Evolutionary conservation across 2,888 invertebrate species (phyloP).

Genomic region (Rhagonycha lutea): DNA sequence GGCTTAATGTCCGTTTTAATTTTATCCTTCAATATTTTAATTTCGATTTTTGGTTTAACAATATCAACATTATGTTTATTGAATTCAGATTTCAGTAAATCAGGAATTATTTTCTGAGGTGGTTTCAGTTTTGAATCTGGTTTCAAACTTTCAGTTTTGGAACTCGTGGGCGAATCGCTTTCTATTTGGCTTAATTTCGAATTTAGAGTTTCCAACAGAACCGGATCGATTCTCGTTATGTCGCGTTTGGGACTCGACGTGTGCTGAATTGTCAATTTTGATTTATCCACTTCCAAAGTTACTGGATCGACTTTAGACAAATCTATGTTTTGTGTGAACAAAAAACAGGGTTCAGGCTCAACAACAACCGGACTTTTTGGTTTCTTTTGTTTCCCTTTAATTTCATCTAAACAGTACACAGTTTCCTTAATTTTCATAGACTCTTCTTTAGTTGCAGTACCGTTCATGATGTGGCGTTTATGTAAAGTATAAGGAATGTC

Average conservation of each 20-base stretch:
- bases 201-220: constrained; percentile 67
- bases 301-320: constrained; percentile 74
- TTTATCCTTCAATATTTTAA: constrained; percentile 51
- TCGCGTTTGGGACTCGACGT: constrained; percentile 72
- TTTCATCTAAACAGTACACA: constrained; percentile 38
- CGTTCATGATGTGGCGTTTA: constrained; percentile 84
- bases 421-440: constrained; percentile 30
- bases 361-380: constrained; percentile 44
- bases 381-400: constrained; percentile 42
- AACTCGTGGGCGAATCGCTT: constrained; percentile 76
- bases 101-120: constrained; percentile 32
- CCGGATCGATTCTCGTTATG: constrained; percentile 72
- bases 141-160: constrained; percentile 70
- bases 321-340: constrained; percentile 77
- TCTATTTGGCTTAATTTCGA: constrained; percentile 77
- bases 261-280: constrained; percentile 63
- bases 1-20: constrained; percentile 67
- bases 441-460: constrained; percentile 66
- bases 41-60: constrained; percentile 48
- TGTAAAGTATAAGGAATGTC: constrained; percentile 86
- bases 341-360: constrained; percentile 64
- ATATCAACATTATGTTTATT: constrained; percentile 5
- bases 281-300: constrained; percentile 72
- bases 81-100: constrained; percentile 32
- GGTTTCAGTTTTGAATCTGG: constrained; percentile 41